A percentile compares a stretch with the other conserved stretches of the same genome.
These are phyloP conservation scores for Bembecia ichneumoniformis DNA, from an alignment of 2,888 invertebrate species.

Conservation along the genomic window DNA sequence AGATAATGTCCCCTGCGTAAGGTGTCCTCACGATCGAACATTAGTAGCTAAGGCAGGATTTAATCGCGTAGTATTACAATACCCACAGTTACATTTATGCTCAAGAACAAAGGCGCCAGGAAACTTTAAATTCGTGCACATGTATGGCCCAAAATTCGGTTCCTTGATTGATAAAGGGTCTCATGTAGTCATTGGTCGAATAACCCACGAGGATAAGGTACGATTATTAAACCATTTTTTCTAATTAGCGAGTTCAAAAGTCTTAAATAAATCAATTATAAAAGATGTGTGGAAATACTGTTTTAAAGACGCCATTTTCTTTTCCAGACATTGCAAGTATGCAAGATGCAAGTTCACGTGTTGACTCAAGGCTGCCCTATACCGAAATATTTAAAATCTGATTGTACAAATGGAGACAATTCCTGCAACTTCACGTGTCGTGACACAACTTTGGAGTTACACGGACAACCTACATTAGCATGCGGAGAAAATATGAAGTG, in stretches of 20 bases:
- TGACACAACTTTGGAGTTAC: slow-evolving; percentile 31
- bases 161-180: slow-evolving; percentile 48
- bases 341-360: slow-evolving; percentile 58
- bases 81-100: slow-evolving; percentile 42
- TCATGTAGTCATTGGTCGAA: slow-evolving; percentile 44
- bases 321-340: slow-evolving; percentile 49
- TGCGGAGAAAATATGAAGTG: slow-evolving; percentile 45
- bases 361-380: slow-evolving; percentile 48
- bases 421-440: slow-evolving; percentile 52
- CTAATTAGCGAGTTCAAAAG: too few species aligned
- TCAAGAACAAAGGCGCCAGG: slow-evolving; percentile 33
- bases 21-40: slow-evolving; percentile 56
- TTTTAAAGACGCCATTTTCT: not conserved
- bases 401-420: slow-evolving; percentile 36
- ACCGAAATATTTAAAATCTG: slow-evolving; percentile 40
- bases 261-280: too few species aligned
- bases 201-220: slow-evolving; percentile 40
- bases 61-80: slow-evolving; percentile 40
- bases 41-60: slow-evolving; percentile 44
- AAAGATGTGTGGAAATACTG: not conserved
- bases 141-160: slow-evolving; percentile 56
- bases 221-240: slow-evolving; percentile 12
- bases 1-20: slow-evolving; percentile 35
- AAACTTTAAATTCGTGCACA: slow-evolving; percentile 33
- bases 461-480: slow-evolving; percentile 27